Conservation (phyloP, 2,888 invertebrate species). For the Xanthorhoe spadicearia region DNA sequence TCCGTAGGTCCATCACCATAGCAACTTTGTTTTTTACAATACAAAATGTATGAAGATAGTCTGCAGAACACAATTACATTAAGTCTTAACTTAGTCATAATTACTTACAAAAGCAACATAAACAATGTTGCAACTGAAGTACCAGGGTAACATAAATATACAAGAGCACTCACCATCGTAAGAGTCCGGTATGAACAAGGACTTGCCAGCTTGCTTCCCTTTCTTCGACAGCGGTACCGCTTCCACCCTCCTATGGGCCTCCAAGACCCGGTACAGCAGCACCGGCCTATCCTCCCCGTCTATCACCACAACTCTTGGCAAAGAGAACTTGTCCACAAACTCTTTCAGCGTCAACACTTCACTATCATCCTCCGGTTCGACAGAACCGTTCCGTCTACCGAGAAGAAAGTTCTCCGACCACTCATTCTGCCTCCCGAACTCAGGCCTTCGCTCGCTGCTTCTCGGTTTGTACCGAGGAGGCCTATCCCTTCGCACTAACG, state of each 20-base stretch:
- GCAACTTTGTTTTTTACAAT: too few relatives aligned
- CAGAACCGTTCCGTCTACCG: slow-evolving; percentile 72
- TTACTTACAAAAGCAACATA: too few relatives aligned
- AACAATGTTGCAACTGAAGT: not conserved
- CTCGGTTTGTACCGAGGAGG: slow-evolving; percentile 78
- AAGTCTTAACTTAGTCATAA: too few relatives aligned
- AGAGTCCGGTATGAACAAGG: slow-evolving; percentile 87
- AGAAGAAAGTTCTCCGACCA: slow-evolving; percentile 79
- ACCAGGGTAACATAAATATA: slow-evolving; percentile 23
- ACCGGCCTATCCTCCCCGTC: slow-evolving; percentile 85
- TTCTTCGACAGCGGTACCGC: slow-evolving; percentile 85
- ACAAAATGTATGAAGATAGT: too few relatives aligned
- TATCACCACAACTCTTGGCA: slow-evolving; percentile 85
- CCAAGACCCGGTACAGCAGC: slow-evolving; percentile 86
- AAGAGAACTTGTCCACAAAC: slow-evolving; percentile 86
- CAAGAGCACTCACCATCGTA: slow-evolving; percentile 84
- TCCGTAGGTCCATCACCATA: too few relatives aligned
- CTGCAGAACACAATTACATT: too few relatives aligned
- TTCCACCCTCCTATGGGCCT: slow-evolving; percentile 86
- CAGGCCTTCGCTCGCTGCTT: slow-evolving; percentile 79
- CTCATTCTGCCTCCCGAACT: slow-evolving; percentile 70
- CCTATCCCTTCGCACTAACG: slow-evolving; percentile 73
- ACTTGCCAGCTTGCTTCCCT: slow-evolving; percentile 84
- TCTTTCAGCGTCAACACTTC: slow-evolving; percentile 82
- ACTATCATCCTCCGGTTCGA: slow-evolving; percentile 79